Conservation (phyloP, 1,140 invertebrate genomes). For the Carcinoscorpius rotundicauda region DNA sequence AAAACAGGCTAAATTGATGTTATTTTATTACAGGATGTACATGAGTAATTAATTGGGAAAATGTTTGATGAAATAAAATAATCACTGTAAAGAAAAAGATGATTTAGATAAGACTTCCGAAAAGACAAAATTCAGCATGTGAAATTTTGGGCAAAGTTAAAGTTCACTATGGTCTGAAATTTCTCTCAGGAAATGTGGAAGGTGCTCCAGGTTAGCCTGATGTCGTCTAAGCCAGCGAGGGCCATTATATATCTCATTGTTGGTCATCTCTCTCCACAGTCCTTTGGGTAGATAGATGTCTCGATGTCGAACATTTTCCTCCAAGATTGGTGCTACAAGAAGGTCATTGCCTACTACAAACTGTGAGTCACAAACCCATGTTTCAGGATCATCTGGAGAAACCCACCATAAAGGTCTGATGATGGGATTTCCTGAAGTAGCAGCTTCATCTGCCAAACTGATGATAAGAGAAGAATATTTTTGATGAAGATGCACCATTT, state of each 20-base stretch:
- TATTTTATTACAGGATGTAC: too few species aligned
- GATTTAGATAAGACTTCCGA: too few species aligned
- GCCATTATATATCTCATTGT: conserved; percentile 37
- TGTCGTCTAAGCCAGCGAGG: conserved; percentile 51
- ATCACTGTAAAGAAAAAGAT: too few species aligned
- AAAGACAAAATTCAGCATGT: too few species aligned
- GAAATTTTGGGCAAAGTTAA: too few species aligned
- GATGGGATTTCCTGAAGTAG: conserved; percentile 26
- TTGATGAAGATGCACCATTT: conserved; percentile 54
- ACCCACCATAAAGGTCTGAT: conserved; percentile 38
- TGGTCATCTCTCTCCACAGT: conserved; percentile 45
- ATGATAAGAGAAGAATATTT: conserved; percentile 47
- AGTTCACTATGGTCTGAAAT: too few species aligned
- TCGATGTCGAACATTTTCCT: conserved; percentile 46
- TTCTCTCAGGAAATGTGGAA: conserved; percentile 47
- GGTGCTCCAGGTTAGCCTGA: conserved; percentile 46
- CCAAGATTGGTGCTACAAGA: conserved; percentile 70
- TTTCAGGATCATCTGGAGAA: conserved; percentile 28
- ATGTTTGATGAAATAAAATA: too few species aligned
- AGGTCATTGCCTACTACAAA: conserved; percentile 68
- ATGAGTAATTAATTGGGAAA: too few species aligned
- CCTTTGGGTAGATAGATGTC: conserved; percentile 66
- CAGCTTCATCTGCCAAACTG: conserved; percentile 25
- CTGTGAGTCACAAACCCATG: conserved; percentile 36
- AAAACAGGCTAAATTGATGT: too few species aligned